A percentile compares a stretch with the other conserved stretches of the same genome.
Conservation (phyloP, 2,797 vertebrate species). For the Takifugu ocellatus region DNA sequence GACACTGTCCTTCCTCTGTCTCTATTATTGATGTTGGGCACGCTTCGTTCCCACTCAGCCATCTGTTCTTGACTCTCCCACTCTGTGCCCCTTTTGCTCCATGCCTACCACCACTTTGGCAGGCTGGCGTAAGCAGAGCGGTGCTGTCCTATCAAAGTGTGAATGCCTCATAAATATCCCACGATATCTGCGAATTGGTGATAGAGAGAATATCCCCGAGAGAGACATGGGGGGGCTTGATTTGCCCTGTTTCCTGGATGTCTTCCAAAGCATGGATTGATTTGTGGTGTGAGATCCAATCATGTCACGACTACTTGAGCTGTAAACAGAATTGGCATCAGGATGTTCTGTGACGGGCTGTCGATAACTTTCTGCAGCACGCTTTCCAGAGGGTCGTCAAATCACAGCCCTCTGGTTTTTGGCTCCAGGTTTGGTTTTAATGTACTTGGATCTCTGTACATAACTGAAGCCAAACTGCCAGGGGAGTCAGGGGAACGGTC, state of each 20-base stretch:
- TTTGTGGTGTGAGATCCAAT: slow-evolving; percentile 31
- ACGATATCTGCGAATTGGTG: slow-evolving; percentile 21
- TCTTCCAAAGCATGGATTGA: slow-evolving; percentile 40
- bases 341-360: slow-evolving; percentile 30
- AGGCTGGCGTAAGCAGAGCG: slow-evolving; percentile 39
- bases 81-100: slow-evolving; percentile 38
- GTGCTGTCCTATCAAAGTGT: slow-evolving; percentile 45
- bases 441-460: slow-evolving; percentile 42
- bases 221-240: slow-evolving; percentile 25
- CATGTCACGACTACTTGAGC: slow-evolving; percentile 16
- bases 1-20: slow-evolving; percentile 42
- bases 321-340: slow-evolving; percentile 29
- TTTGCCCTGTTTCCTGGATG: slow-evolving; percentile 26
- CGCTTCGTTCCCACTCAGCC: slow-evolving; percentile 59
- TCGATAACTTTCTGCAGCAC: slow-evolving; percentile 25
- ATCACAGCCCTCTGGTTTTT: slow-evolving; percentile 33
- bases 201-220: slow-evolving; percentile 9
- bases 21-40: slow-evolving; percentile 72
- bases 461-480: slow-evolving; percentile 15
- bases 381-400: slow-evolving; percentile 44
- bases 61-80: slow-evolving; percentile 65
- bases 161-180: slow-evolving; percentile 52
- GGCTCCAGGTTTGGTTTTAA: slow-evolving; percentile 44
- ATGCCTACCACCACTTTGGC: slow-evolving; percentile 36
- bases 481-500: slow-evolving; percentile 12